Conservation (phyloP, 2,888 invertebrate genomes). For the Ectemnius continuus region DNA sequence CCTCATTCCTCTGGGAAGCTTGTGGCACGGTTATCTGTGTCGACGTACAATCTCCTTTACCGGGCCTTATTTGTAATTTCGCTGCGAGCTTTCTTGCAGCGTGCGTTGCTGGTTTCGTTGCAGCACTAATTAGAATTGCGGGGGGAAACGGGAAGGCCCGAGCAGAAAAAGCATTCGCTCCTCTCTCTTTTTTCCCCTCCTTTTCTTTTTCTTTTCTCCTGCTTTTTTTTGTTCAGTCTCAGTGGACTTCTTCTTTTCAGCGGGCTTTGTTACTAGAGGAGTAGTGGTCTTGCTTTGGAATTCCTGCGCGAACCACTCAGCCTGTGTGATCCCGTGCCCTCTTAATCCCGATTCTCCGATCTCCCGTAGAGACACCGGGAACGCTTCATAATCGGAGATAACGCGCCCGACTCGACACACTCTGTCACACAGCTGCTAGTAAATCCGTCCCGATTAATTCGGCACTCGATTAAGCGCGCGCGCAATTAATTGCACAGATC, state of each 20-base stretch:
- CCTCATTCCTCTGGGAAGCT: background rate
- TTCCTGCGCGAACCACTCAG: slow-evolving; percentile 6
- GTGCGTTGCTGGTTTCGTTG: too few species aligned
- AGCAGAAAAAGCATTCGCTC: too few species aligned
- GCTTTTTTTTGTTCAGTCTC: too few species aligned
- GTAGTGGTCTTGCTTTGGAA: slow-evolving; percentile 19
- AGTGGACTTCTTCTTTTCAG: too few species aligned
- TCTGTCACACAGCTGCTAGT: slow-evolving; percentile 45
- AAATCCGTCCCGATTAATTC: slow-evolving; percentile 60
- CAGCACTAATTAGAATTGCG: too few species aligned
- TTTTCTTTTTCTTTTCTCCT: too few species aligned
- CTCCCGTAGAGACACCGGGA: slow-evolving; percentile 33
- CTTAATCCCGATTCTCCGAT: slow-evolving; percentile 24
- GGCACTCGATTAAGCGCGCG: slow-evolving; percentile 52
- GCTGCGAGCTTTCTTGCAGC: background rate
- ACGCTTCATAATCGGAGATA: slow-evolving; percentile 49
- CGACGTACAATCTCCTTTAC: too few species aligned
- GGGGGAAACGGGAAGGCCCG: too few species aligned
- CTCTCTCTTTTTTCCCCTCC: too few species aligned
- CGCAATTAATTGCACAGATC: slow-evolving; percentile 55
- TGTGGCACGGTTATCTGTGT: too few species aligned
- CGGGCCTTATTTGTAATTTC: too few species aligned
- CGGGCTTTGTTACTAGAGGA: too few species aligned
- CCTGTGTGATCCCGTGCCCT: background rate
- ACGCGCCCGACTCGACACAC: slow-evolving; percentile 18